Percentiles rank a stretch among this genome's conserved stretches.
phyloP scores from a whole-genome alignment of 1,140 invertebrate species.

The Lepidurus arcticus region DNA sequence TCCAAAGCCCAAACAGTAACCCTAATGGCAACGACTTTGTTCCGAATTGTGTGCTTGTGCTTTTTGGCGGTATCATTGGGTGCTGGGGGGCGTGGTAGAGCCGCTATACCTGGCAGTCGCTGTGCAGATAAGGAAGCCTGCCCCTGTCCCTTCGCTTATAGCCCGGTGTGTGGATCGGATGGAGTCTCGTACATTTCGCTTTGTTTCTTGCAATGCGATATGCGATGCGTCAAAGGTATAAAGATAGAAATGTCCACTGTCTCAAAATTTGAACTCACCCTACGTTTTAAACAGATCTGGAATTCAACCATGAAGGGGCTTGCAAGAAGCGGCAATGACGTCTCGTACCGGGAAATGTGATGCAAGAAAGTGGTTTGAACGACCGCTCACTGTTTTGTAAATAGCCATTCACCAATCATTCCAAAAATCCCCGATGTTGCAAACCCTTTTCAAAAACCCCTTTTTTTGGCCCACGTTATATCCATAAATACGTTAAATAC shows the following conservation, averaged over 20 bases:
- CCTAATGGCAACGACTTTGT: background rate
- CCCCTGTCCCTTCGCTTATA: background rate
- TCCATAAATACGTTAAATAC: too few relatives aligned
- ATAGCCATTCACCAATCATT: too few relatives aligned
- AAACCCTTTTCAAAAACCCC: too few relatives aligned
- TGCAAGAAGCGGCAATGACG: background rate
- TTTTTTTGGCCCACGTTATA: too few relatives aligned
- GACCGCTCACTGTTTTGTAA: too few relatives aligned
- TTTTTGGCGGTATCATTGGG: background rate
- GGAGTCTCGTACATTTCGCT: conserved; percentile 9
- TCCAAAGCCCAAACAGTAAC: background rate
- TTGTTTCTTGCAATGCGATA: conserved; percentile 3
- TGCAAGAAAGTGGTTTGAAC: too few relatives aligned
- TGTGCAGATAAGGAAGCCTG: background rate
- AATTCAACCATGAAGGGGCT: background rate
- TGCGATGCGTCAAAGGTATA: conserved; percentile 6
- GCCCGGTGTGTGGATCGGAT: conserved; percentile 6
- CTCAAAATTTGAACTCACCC: background rate
- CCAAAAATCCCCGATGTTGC: too few relatives aligned
- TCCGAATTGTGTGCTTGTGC: conserved; percentile 3
- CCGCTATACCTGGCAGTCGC: background rate
- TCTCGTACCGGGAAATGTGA: too few relatives aligned
- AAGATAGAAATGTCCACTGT: background rate
- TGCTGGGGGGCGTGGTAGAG: background rate
- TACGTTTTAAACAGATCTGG: background rate